Evolutionary conservation across 2,797 vertebrate genomes (phyloP).

Genomic region (Hybognathus amarus): DNA sequence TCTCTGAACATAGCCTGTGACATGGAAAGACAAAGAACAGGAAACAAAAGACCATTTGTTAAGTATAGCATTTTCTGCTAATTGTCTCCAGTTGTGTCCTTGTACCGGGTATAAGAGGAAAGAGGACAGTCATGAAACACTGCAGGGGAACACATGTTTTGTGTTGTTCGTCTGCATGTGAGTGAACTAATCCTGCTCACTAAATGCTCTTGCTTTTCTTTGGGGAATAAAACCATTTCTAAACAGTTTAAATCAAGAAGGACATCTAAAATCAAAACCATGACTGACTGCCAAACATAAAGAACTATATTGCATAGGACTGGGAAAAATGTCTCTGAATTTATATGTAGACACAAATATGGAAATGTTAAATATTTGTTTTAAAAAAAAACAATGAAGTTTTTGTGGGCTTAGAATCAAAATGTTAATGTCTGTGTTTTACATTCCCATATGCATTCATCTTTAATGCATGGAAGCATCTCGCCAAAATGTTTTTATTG

Average conservation of each 20-base stretch:
- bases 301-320: background rate
- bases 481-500: background rate
- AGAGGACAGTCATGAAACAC: conserved; percentile 31
- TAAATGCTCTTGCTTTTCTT: conserved; percentile 10
- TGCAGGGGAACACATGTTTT: conserved; percentile 50
- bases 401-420: background rate
- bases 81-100: conserved; percentile 47
- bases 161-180: conserved; percentile 33
- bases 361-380: background rate
- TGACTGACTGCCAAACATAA: conserved; percentile 2
- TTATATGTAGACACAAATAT: background rate
- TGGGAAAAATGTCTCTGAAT: conserved; percentile 7
- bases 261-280: conserved; percentile 31
- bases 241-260: conserved; percentile 37
- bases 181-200: conserved; percentile 30
- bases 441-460: background rate
- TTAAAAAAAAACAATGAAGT: background rate
- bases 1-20: conserved; percentile 5
- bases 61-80: conserved; percentile 55
- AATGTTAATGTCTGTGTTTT: background rate
- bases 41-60: conserved; percentile 66
- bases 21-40: conserved; percentile 59
- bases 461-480: background rate
- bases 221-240: conserved; percentile 14
- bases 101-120: conserved; percentile 8